Conservation (phyloP, 2,888 invertebrate species). For the Escarpia spicata region DNA sequence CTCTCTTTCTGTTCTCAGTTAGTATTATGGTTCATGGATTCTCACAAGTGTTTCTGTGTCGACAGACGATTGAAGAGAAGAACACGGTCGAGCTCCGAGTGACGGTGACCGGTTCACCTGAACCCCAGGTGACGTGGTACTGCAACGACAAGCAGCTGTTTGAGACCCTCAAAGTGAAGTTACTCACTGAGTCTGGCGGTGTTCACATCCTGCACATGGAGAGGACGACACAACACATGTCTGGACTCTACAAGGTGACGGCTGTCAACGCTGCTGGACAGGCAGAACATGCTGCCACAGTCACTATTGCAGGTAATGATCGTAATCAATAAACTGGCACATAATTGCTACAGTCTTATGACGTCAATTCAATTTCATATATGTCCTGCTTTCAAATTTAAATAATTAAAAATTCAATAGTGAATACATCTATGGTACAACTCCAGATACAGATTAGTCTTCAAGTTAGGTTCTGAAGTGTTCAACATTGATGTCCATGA, state of each 20-base stretch:
- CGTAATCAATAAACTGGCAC: too few relatives aligned
- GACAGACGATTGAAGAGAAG: constrained; percentile 32
- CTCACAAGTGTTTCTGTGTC: background rate
- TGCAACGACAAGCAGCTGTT: constrained; percentile 70
- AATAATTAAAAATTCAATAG: too few relatives aligned
- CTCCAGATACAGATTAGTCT: too few relatives aligned
- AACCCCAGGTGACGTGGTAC: constrained; percentile 87
- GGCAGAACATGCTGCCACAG: constrained; percentile 62
- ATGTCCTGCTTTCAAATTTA: too few relatives aligned
- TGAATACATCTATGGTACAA: too few relatives aligned
- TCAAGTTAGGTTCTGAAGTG: too few relatives aligned
- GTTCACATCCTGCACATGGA: constrained; percentile 52
- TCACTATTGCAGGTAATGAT: constrained; percentile 73
- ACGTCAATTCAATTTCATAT: too few relatives aligned
- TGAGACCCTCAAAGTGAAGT: constrained; percentile 13
- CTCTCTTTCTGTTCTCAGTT: too few relatives aligned
- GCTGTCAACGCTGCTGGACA: constrained; percentile 39
- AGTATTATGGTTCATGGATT: background rate
- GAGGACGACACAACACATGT: constrained; percentile 31
- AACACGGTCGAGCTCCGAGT: constrained; percentile 26
- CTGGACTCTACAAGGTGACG: constrained; percentile 59
- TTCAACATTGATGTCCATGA: too few relatives aligned
- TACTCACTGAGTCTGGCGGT: constrained; percentile 73
- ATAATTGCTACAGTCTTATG: too few relatives aligned
- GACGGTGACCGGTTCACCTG: constrained; percentile 83